These are phyloP conservation scores for Myopa testacea DNA, from an alignment of 2,888 invertebrate species.

Conservation along the genomic window DNA sequence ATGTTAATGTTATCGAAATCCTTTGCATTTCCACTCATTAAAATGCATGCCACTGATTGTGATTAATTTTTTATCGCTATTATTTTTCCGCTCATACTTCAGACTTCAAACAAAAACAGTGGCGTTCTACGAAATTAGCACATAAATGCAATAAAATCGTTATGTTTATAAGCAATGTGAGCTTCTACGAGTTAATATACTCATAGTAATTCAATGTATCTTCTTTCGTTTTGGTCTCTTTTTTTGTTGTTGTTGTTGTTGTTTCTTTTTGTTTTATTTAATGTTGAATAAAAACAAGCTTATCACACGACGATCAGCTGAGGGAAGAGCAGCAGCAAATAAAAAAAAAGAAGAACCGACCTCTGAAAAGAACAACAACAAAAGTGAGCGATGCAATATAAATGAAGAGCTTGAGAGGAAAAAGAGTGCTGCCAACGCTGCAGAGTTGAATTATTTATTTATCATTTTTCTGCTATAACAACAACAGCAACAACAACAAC, in stretches of 20 bases:
- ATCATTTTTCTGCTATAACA: slow-evolving; percentile 17
- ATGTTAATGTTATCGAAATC: background rate
- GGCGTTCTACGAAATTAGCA: slow-evolving; percentile 9
- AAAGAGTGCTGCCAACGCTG: background rate
- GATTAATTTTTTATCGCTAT: background rate
- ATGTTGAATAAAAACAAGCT: background rate
- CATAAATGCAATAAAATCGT: slow-evolving; percentile 1
- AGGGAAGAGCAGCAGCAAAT: background rate
- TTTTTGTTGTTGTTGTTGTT: background rate
- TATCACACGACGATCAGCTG: slow-evolving; percentile 11
- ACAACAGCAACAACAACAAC: slow-evolving; percentile 21
- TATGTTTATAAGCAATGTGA: background rate
- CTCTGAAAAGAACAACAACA: background rate
- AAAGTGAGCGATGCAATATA: slow-evolving; percentile 6
- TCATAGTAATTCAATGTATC: background rate
- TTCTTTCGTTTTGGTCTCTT: background rate
- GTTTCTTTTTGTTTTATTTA: background rate
- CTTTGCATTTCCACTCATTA: background rate
- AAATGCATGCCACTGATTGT: background rate
- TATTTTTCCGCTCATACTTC: background rate
- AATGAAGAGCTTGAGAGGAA: background rate
- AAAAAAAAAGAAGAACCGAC: background rate
- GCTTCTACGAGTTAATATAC: background rate
- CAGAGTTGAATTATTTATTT: slow-evolving; percentile 18
- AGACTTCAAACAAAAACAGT: background rate